These are phyloP conservation scores for Tortrix viridana DNA, from an alignment of 2,888 invertebrate species.

Conservation along the genomic window DNA sequence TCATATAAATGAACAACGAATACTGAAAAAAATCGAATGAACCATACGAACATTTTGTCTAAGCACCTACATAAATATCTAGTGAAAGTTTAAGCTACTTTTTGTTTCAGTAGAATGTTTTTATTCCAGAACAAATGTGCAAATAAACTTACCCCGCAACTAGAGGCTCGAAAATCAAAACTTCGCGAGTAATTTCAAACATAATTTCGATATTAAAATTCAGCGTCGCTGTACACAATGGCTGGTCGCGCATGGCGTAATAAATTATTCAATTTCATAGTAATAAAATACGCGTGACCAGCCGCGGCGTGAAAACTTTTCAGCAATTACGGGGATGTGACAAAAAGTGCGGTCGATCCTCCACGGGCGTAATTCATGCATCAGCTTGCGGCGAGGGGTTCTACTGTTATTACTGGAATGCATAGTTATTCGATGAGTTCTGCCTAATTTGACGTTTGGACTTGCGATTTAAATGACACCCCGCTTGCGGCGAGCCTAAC, in stretches of 20 bases:
- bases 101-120: too few species aligned
- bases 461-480: too few species aligned
- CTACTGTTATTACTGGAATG: slow-evolving; percentile 50
- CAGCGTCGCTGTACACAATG: slow-evolving; percentile 75
- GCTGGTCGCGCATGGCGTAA: slow-evolving; percentile 70
- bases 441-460: slow-evolving; percentile 36
- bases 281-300: slow-evolving; percentile 84
- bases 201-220: slow-evolving; percentile 82
- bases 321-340: slow-evolving; percentile 83
- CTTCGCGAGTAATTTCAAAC: slow-evolving; percentile 39
- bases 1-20: too few species aligned
- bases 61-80: too few species aligned
- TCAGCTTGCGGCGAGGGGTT: slow-evolving; percentile 67
- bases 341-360: slow-evolving; percentile 77
- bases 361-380: slow-evolving; percentile 57
- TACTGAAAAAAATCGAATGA: too few species aligned
- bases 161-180: too few species aligned
- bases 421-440: slow-evolving; percentile 71
- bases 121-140: too few species aligned
- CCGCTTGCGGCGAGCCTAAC: too few species aligned
- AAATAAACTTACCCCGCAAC: too few species aligned
- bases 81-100: too few species aligned
- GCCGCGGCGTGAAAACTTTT: slow-evolving; percentile 82
- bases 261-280: slow-evolving; percentile 84
- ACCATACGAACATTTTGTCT: too few species aligned